phyloP scores from a whole-genome alignment of 2,797 vertebrate genomes.

The Ataeniobius toweri region DNA sequence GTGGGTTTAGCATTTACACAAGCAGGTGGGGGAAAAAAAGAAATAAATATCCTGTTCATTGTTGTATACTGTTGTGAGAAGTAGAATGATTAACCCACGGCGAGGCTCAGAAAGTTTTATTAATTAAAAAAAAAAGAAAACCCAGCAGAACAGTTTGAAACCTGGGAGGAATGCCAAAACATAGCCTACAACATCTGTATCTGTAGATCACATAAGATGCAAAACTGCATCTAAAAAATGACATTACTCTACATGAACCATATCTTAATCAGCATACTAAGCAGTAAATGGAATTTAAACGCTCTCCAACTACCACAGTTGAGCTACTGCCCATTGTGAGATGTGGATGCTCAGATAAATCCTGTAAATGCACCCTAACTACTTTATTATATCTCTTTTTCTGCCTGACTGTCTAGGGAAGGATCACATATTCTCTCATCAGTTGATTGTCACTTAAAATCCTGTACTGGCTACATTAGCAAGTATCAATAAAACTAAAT shows the following conservation, averaged over 20 bases:
- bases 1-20: conserved; percentile 33
- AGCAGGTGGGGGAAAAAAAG: conserved; percentile 15
- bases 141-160: not conserved
- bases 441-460: too few relatives aligned
- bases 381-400: not conserved
- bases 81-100: not conserved
- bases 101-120: not conserved
- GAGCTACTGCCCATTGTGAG: not conserved
- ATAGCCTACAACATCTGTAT: not conserved
- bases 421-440: not conserved
- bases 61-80: not conserved
- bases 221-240: not conserved
- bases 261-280: conserved; percentile 1
- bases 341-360: not conserved
- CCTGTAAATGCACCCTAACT: not conserved
- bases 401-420: not conserved
- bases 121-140: not conserved
- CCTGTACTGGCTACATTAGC: not conserved
- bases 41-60: conserved; percentile 9
- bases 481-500: not conserved
- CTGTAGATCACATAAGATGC: not conserved
- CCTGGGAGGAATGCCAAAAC: not conserved
- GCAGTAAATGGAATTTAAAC: not conserved
- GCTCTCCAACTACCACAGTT: not conserved
- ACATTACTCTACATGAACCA: not conserved